Base-by-base conservation (phyloP, 2,797 vertebrate genomes). In the Ispidina lecontei region DNA sequence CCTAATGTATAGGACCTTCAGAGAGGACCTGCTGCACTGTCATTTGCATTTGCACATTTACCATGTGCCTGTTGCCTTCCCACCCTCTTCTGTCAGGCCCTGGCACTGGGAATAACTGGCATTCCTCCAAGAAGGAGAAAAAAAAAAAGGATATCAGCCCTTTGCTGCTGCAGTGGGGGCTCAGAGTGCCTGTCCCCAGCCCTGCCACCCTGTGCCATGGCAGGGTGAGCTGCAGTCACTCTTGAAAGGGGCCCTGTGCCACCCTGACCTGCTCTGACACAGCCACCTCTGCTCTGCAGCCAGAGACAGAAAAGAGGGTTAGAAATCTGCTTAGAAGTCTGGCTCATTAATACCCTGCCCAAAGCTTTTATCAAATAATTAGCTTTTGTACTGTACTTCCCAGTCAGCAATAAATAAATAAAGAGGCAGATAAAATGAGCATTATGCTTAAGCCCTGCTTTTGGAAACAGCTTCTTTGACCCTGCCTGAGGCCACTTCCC, bases 301-400 rank as follows among this genome's bases (percentile, higher is more conserved):
- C 5, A 0, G 94, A 63, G 87, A 72, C 75, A 73, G 84, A 82
- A 77, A 74, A 76, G 79, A 74, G 84, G 60, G 69, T 91, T 43
- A 52, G 49, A 87, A 87, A 90, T 85, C 91, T 89, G 81, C 94
- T 93, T 65, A 44, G 26, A 65, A 51, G 80, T 46, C 77, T 83
- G 49, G 46, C 89, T 96, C 43, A 26, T 86, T 92, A 90, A 69
- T 87, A 76, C 64, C 55, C 51, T 63, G 33, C 75, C 55, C 84
- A 77, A 46, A 62, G 70, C 84, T 95, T 95, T 87, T 63, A 90
- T 89, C 87, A 67, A 86, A 92, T 91, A 89, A 90, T 90, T 81
- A 51, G 70, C 86, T 86, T 67, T 86, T 65, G 75, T 87, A n/a
- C 37, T 62, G 64, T 43, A 4, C 86, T 94, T 95, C 84, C 79